A percentile compares a stretch with the other conserved stretches of the same genome.
phyloP scores from a whole-genome alignment of 2,888 invertebrate genomes.

The Perithous albicinctus region DNA sequence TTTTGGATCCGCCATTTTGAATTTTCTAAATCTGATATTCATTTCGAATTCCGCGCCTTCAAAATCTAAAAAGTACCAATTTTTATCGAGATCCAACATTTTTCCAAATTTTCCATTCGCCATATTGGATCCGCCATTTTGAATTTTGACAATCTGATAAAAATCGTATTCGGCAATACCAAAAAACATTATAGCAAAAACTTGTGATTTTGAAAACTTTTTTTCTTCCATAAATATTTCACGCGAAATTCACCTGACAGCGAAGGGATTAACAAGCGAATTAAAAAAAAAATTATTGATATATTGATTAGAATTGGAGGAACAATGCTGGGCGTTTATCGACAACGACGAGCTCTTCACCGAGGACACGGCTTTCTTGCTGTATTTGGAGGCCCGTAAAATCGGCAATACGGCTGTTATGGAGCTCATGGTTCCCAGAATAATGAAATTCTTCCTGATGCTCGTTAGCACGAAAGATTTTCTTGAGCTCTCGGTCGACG shows the following conservation, averaged over 20 bases:
- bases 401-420: conserved; percentile 87
- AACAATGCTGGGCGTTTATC: conserved; percentile 92
- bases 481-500: conserved; percentile 88
- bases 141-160: no score
- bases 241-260: not conserved
- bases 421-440: conserved; percentile 90
- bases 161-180: no score
- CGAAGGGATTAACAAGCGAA: conserved; percentile 8
- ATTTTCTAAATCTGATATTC: no score
- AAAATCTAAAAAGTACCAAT: no score
- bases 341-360: conserved; percentile 89
- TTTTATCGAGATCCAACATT: no score
- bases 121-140: no score
- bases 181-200: no score
- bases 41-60: no score
- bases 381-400: conserved; percentile 88
- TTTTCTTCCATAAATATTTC: no score
- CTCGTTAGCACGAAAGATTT: conserved; percentile 92
- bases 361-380: conserved; percentile 91
- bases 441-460: conserved; percentile 91
- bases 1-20: no score
- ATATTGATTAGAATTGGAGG: conserved; percentile 87
- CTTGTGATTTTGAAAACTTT: no score
- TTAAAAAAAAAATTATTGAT: not conserved
- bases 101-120: no score